These are phyloP conservation scores for Vimba vimba DNA, from an alignment of 2,113 vertebrate genomes.

Conservation along the genomic window DNA sequence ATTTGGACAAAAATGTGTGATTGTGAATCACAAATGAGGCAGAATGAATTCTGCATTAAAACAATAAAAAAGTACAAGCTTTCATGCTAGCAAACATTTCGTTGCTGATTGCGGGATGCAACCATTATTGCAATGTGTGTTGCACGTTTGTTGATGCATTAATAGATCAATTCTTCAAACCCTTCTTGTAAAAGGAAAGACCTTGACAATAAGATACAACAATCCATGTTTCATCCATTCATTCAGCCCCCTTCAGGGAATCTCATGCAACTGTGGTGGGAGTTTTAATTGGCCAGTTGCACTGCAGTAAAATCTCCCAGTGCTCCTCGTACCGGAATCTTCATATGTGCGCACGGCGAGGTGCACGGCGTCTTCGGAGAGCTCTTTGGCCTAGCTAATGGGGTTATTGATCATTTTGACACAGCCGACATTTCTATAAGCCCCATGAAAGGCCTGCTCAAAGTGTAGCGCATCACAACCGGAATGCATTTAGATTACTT, in stretches of 20 bases:
- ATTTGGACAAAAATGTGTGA: not conserved
- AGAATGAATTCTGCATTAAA: not conserved
- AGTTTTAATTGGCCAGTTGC: conserved; percentile 15
- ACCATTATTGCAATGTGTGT: not conserved
- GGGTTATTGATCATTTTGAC: conserved; percentile 66
- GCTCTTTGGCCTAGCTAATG: conserved; percentile 50
- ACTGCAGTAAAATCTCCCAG: not conserved
- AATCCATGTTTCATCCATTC: not conserved
- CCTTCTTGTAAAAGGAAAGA: not conserved
- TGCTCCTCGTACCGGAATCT: conserved; percentile 2
- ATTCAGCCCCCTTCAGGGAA: not conserved
- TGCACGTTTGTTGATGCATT: not conserved
- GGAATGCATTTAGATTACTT: conserved; percentile 64
- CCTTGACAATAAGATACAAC: not conserved
- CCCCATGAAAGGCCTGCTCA: conserved; percentile 38
- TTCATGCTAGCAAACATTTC: not conserved
- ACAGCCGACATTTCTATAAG: conserved; percentile 55
- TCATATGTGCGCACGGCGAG: not conserved
- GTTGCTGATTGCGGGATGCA: not conserved
- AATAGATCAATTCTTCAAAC: not conserved
- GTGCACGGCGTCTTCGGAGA: conserved; percentile 18
- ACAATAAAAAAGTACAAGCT: not conserved
- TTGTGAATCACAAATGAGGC: no score
- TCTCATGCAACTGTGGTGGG: not conserved
- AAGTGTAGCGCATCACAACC: conserved; percentile 49